Evolutionary conservation across 2,113 vertebrate genomes (phyloP), one percentile per base, ranked within the genome.

Genomic region (Notiomystis cincta): DNA sequence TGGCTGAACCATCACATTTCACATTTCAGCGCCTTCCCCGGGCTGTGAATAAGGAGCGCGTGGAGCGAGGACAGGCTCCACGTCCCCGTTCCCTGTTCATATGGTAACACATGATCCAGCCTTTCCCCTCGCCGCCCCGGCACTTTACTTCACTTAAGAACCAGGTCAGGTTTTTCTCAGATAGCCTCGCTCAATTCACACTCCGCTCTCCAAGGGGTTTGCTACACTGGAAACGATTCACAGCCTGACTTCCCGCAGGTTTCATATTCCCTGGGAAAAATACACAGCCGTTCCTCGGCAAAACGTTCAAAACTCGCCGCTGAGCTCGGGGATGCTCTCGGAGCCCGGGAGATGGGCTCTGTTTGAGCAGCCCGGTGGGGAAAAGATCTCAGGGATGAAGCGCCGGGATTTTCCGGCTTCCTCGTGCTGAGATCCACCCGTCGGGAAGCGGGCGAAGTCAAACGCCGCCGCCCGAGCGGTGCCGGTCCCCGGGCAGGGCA

Each of bases 361-460:
- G 71, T 2, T 9, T 0, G 56, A 42, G 31, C 47, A 21, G 42
- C 3, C 37, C 1, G 37, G 0, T 0, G 16, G 24, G 33, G 82
- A 1, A 30, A 45, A 67, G 23, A n/a, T n/a, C 78, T 10, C 33
- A 1, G 67, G 27, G 27, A 71, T 53, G 72, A 1, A 37, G 50
- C 38, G 28, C 54, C 16, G 40, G 54, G 71, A 4, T 85, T 23
- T 50, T 16, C 28, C 28, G 16, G 35, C 38, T 48, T 16, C 33
- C n/a, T n/a, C 60, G 1, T 3, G 73, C 11, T 1, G 0, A 3
- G 60, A 1, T 7, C 21, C 47, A 11, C 24, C 83, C 6, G 10
- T 6, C 5, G n/a, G 45, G 51, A 56, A 6, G 2, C 30, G 25
- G 40, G 83, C 7, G 27, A 42, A 50, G 48, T 14, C 18, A 1